Evolutionary conservation across 37 sponge, comb jelly and placozoan genomes (phyloP).

Genomic region (Crambe crambe): DNA sequence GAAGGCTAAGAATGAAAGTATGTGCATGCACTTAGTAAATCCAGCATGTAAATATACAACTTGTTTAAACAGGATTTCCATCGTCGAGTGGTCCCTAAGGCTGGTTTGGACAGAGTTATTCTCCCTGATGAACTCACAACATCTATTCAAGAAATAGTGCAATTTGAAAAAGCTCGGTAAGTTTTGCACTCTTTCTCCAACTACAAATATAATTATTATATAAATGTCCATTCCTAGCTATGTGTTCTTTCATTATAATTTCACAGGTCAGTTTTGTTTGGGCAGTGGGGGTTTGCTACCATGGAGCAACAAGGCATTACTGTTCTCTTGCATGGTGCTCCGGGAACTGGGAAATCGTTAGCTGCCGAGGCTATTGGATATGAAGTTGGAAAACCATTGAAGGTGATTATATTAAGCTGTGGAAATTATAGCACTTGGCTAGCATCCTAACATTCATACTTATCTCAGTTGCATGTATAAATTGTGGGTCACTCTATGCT

Average conservation of each 20-base stretch:
- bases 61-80: slow-evolving; percentile 69
- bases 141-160: slow-evolving; percentile 69
- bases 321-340: slow-evolving; percentile 77
- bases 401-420: slow-evolving; percentile 45
- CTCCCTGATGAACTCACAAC: slow-evolving; percentile 42
- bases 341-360: slow-evolving; percentile 82
- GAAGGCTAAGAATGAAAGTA: slow-evolving; percentile 85
- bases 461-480: too few species aligned
- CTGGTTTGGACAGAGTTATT: slow-evolving; percentile 74
- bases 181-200: neutral
- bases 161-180: slow-evolving; percentile 89
- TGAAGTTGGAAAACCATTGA: slow-evolving; percentile 88
- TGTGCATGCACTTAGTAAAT: neutral
- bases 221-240: neutral
- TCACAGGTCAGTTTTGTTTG: slow-evolving; percentile 77
- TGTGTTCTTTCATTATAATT: neutral
- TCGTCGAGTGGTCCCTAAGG: slow-evolving; percentile 67
- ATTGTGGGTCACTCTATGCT: too few species aligned
- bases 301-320: slow-evolving; percentile 69
- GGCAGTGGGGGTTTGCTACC: slow-evolving; percentile 86
- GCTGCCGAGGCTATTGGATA: slow-evolving; percentile 89
- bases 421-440: neutral
- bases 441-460: neutral
- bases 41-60: neutral
- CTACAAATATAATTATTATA: neutral